Evolutionary conservation across 2,797 vertebrate genomes (phyloP).

Genomic region (Holocentrus rufus): DNA sequence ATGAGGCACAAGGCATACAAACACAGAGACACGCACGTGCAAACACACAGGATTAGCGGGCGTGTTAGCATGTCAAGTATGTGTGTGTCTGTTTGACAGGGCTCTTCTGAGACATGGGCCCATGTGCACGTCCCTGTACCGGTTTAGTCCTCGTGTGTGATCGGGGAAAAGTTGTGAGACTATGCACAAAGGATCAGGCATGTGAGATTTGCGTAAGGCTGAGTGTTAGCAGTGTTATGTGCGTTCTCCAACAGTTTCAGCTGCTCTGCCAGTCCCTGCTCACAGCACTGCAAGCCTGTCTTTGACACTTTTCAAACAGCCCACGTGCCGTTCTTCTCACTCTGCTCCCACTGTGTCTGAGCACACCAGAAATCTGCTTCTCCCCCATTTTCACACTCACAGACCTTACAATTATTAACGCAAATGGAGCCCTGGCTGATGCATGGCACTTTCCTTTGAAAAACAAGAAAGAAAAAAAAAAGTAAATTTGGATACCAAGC

Average conservation of each 20-base stretch:
- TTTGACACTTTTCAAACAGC: constrained; percentile 36
- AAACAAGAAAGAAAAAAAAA: not conserved
- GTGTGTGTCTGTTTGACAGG: constrained; percentile 2
- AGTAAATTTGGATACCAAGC: not conserved
- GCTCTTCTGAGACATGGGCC: not conserved
- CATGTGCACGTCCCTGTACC: not conserved
- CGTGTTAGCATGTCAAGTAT: not conserved
- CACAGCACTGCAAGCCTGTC: constrained; percentile 33
- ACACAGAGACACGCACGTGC: not conserved
- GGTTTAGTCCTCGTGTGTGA: constrained; percentile 6
- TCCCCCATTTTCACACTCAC: not conserved
- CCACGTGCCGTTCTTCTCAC: constrained; percentile 36
- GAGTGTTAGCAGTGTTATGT: constrained; percentile 28
- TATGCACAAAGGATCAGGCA: constrained; percentile 30
- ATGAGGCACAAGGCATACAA: not conserved
- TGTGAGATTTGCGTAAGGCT: constrained; percentile 32
- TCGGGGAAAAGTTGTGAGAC: constrained; percentile 1
- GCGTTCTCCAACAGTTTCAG: constrained; percentile 34
- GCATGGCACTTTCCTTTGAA: constrained; percentile 9
- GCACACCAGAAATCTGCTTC: not conserved
- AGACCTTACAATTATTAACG: not conserved
- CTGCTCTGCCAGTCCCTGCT: constrained; percentile 30
- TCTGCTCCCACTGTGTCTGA: constrained; percentile 35
- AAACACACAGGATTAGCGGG: constrained; percentile 23
- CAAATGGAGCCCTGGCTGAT: not conserved